Base-by-base conservation (phyloP, 1,140 invertebrate genomes). In the Hypsibius dujardini region DNA sequence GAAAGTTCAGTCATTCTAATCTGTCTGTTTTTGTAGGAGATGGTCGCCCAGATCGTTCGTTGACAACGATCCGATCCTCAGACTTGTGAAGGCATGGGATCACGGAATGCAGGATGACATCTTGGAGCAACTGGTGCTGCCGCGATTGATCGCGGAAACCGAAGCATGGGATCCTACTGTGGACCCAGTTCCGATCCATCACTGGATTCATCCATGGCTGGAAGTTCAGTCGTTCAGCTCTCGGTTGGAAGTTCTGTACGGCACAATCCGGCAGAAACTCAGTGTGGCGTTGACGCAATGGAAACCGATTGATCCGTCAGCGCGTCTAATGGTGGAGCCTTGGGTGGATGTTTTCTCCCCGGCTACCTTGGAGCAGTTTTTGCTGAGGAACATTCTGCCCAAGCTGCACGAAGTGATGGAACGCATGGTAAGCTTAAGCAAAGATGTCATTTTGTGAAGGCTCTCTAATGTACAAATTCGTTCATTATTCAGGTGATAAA, bases 121-220 rank as follows among this genome's bases (percentile, higher is more conserved):
- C 73, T 80, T 90, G 2, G 87, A 93, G 70, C 86, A 92, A 74
- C 79, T 90, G 2, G 83, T 95, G 47, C 79, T 92, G 72, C 90
- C 90, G 1, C 84, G 86, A 71, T 78, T 98, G 47, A 84, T 87
- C 46, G 76, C 82, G 15, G 90, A 90, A 74, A 90, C 95, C 0
- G 85, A 90, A 59, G 84, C 85, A 59, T 98, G 95, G 95, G 90
- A 98, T 83, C 95, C 95, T 0, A 81, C 94, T 0, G 89, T 87
- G 0, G 95, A 98, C 77, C 88, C 87, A 0, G 85, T 95, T 71
- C 93, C 94, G 1, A 90, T 98, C 74, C 93, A 98, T 80, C 84
- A 86, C 2, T 99, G 95, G 95, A 86, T 97, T 71, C 87, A 95
- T 80, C 95, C 95, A 0, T 99, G 95, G 95, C 82, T 92, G 56